Base-by-base conservation (phyloP, 2,797 vertebrate genomes). In the Danio tinwini region DNA sequence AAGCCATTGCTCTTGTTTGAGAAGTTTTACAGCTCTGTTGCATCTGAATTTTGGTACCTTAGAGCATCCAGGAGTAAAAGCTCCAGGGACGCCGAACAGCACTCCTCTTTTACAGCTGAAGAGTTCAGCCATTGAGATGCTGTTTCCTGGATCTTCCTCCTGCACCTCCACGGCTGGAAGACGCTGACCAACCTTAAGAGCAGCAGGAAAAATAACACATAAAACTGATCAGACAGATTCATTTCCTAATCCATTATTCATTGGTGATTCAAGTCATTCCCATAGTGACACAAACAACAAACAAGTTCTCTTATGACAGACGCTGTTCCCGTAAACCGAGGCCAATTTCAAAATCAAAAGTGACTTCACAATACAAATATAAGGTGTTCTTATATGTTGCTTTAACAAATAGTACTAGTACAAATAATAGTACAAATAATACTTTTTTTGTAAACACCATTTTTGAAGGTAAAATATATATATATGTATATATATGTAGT, bases 61-160 rank as follows among this genome's bases (percentile, higher is more conserved):
- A 79, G 95, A 95, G 81, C 96, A 98, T 40, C 94, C 95, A 0
- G 95, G 96, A 0, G 96, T 97, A 71, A 96, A 97, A 0, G 96
- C 96, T 40, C 96, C 96, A 0, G 96, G 96, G 45, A 98, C 95
- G 16, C 94, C 96, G 59, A 97, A 96, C 49, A 97, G 93, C 29
- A 98, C 80, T 0, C 95, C 96, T 73, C 94, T 97, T 89, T 97
- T 97, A 52, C 92, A 94, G 75, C 93, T 94, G 77, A 97, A 98
- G 78, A 98, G 91, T 45, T 96, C 89, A 2, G 93, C 91, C 90
- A 96, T 90, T 1, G 93, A 86, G 84, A 96, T 93, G 81, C 94
- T 94, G 37, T 92, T 96, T 2, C 90, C 94, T 0, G 96, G 96
- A 13, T 95, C 90, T 7, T 90, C 93, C 81, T 97, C 96, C 0